phyloP scores from a whole-genome alignment of 2,113 vertebrate genomes.

The Vicugna pacos region DNA sequence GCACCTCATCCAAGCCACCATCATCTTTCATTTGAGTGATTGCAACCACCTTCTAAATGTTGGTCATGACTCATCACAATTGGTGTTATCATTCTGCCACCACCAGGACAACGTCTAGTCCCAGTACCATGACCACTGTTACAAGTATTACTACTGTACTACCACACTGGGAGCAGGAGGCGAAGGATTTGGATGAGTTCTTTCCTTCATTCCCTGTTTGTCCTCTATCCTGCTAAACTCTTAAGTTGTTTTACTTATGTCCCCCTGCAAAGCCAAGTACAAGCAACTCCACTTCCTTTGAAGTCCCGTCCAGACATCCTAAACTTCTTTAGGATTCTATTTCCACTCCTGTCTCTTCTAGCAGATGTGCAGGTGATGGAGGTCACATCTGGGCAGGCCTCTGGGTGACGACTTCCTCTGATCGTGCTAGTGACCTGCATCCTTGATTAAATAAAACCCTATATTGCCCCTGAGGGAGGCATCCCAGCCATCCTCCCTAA shows the following conservation, averaged over 20 bases:
- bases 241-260: too few relatives aligned
- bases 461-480: neutral
- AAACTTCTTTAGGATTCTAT: neutral
- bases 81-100: fast-evolving
- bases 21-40: neutral
- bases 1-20: neutral
- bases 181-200: neutral
- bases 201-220: too few relatives aligned
- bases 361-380: neutral
- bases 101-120: fast-evolving
- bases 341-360: neutral
- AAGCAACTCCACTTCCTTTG: neutral
- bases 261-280: fast-evolving
- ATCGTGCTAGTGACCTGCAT: fast-evolving
- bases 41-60: too few relatives aligned
- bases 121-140: fast-evolving
- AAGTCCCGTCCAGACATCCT: neutral
- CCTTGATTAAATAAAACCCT: neutral
- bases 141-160: fast-evolving
- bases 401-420: neutral
- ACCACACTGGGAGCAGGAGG: neutral
- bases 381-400: neutral
- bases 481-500: neutral
- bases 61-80: fast-evolving
- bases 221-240: neutral